phyloP scores from a whole-genome alignment of 92 coral and sea anemone species.

The Metridium senile region DNA sequence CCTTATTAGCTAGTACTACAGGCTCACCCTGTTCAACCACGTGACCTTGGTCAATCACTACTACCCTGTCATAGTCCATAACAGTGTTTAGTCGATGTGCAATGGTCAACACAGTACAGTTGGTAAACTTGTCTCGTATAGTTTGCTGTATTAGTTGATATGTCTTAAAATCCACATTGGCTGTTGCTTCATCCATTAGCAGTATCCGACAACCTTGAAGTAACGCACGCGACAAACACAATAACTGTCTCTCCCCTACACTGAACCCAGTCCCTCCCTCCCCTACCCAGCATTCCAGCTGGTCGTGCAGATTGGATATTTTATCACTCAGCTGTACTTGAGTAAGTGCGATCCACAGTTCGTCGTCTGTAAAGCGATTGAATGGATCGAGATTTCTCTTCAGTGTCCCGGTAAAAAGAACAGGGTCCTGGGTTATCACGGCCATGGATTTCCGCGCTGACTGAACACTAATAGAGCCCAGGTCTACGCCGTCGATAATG shows the following conservation, averaged over 20 bases:
- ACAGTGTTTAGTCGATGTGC: too few species aligned
- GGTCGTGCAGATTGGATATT: slow-evolving; percentile 25
- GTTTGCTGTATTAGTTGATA: not conserved
- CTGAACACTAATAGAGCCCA: slow-evolving; percentile 39
- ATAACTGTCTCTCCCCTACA: too few species aligned
- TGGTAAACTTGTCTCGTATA: too few species aligned
- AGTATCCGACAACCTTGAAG: too few species aligned
- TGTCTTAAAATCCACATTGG: slow-evolving; percentile 4
- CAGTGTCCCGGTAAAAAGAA: slow-evolving; percentile 46
- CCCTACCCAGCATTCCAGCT: slow-evolving; percentile 31
- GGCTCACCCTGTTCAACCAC: too few species aligned
- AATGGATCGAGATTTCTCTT: slow-evolving; percentile 47
- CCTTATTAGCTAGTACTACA: too few species aligned
- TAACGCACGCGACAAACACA: too few species aligned
- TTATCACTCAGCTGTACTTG: slow-evolving; percentile 35
- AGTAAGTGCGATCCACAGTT: slow-evolving; percentile 35
- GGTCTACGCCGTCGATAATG: slow-evolving; percentile 34
- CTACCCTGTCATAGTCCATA: too few species aligned
- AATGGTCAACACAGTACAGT: too few species aligned
- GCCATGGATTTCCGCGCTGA: slow-evolving; percentile 41
- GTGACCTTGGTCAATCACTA: too few species aligned
- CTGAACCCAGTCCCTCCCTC: slow-evolving; percentile 18
- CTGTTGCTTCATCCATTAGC: too few species aligned
- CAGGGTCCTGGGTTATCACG: slow-evolving; percentile 44
- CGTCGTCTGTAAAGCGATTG: slow-evolving; percentile 23